Evolutionary conservation across 2,888 invertebrate genomes (phyloP).

Genomic region (Ephialtes manifestator): DNA sequence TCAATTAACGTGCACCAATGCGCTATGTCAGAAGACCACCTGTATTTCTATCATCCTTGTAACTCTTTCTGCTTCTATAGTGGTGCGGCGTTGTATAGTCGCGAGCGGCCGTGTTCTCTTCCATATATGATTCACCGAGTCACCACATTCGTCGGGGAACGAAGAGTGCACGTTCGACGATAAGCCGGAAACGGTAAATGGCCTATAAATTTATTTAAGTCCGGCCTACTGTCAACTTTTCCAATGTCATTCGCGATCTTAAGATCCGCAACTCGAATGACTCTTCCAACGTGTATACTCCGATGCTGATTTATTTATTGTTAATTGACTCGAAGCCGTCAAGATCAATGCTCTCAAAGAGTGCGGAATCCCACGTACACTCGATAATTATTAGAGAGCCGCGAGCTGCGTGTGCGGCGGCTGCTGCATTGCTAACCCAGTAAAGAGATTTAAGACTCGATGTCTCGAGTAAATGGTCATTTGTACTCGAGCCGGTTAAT

Average conservation of each 20-base stretch:
- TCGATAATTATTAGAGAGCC: conserved; percentile 64
- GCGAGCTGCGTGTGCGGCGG: conserved; percentile 36
- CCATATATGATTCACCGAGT: conserved; percentile 60
- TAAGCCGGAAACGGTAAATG: conserved; percentile 72
- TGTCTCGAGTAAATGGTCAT: neutral
- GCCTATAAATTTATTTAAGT: conserved; percentile 72
- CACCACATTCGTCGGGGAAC: conserved; percentile 7
- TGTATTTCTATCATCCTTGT: conserved; percentile 20
- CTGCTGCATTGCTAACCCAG: conserved; percentile 63
- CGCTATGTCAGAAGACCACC: conserved; percentile 25
- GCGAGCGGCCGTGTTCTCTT: conserved; percentile 12
- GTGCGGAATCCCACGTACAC: conserved; percentile 56
- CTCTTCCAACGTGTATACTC: conserved; percentile 26
- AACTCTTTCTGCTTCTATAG: conserved; percentile 18
- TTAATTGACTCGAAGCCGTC: conserved; percentile 73
- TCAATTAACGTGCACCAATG: conserved; percentile 63
- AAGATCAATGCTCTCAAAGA: conserved; percentile 63
- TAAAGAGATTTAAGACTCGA: conserved; percentile 41
- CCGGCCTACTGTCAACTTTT: conserved; percentile 65
- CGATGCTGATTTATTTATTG: conserved; percentile 71
- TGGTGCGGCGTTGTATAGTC: neutral
- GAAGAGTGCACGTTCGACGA: conserved; percentile 3
- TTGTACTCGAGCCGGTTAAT: neutral
- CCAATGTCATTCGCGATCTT: conserved; percentile 60
- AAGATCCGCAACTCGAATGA: conserved; percentile 27